Evolutionary conservation across 2,888 invertebrate species (phyloP).

Genomic region (Fabriciana adippe): DNA sequence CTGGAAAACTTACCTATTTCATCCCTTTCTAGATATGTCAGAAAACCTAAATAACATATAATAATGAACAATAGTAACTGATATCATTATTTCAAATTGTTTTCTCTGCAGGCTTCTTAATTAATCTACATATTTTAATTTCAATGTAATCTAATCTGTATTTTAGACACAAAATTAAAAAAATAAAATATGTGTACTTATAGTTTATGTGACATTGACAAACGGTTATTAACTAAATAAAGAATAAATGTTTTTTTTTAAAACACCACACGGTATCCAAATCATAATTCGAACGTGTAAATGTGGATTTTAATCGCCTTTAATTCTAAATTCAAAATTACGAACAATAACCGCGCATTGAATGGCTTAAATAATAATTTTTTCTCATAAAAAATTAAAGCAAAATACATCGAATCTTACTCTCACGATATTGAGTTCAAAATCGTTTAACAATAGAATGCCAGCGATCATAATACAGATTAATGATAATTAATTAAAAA

Average conservation of each 20-base stretch:
- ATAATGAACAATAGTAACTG: too few species aligned
- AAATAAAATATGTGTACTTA: not conserved
- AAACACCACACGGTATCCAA: constrained; percentile 49
- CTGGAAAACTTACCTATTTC: too few species aligned
- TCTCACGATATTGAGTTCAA: constrained; percentile 43
- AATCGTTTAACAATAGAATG: constrained; percentile 41
- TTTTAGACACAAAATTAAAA: not conserved
- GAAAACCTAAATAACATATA: too few species aligned
- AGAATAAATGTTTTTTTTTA: constrained; percentile 13
- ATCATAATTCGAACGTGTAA: constrained; percentile 64
- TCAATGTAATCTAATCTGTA: too few species aligned
- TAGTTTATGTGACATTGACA: constrained; percentile 1
- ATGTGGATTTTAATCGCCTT: constrained; percentile 68
- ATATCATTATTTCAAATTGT: too few species aligned
- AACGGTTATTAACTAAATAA: constrained; percentile 2
- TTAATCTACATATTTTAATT: too few species aligned
- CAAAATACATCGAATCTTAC: constrained; percentile 49
- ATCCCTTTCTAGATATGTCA: too few species aligned
- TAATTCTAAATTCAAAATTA: constrained; percentile 72
- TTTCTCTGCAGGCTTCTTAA: too few species aligned
- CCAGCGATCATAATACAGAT: constrained; percentile 49
- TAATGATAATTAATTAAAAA: constrained; percentile 77
- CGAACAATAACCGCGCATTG: constrained; percentile 68
- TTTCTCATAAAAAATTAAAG: constrained; percentile 63
- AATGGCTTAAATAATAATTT: constrained; percentile 72